These are phyloP conservation scores for Centropyge bicolor DNA, from an alignment of 2,797 vertebrate species.

Conservation along the genomic window DNA sequence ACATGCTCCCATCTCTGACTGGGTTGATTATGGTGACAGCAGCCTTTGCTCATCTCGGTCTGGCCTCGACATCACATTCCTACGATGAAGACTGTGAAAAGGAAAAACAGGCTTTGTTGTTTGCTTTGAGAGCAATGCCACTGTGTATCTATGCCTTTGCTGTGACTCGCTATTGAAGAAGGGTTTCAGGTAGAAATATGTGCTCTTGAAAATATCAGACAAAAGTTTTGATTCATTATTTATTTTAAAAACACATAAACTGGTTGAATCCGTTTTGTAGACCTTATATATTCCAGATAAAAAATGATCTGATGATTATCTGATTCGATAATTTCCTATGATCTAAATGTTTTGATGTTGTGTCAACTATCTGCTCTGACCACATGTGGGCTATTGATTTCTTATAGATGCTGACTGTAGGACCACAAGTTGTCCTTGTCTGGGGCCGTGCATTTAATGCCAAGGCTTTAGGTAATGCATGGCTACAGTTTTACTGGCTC, in stretches of 20 bases:
- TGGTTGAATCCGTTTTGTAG: neutral
- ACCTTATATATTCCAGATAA: neutral
- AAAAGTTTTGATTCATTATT: neutral
- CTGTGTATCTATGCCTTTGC: constrained; percentile 4
- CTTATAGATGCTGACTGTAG: constrained; percentile 28
- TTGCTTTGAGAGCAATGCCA: constrained; percentile 36
- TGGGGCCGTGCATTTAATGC: constrained; percentile 30
- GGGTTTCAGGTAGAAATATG: neutral
- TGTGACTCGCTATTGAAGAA: neutral
- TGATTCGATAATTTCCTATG: constrained; percentile 19
- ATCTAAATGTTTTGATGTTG: constrained; percentile 17
- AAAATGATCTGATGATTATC: constrained; percentile 1
- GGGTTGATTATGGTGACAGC: constrained; percentile 60
- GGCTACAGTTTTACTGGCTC: constrained; percentile 15
- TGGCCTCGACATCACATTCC: constrained; percentile 36
- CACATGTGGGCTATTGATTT: constrained; percentile 21
- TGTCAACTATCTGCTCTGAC: constrained; percentile 30
- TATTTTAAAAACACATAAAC: constrained; percentile 12
- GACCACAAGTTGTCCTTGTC: constrained; percentile 30
- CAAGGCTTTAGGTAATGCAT: constrained; percentile 49
- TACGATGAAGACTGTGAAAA: constrained; percentile 42
- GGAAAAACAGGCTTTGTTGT: constrained; percentile 25
- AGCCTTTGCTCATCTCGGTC: constrained; percentile 51
- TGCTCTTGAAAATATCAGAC: constrained; percentile 16
- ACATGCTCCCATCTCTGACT: constrained; percentile 56